These are phyloP conservation scores for Selene dorsalis DNA, from an alignment of 2,797 vertebrate genomes.

Conservation along the genomic window DNA sequence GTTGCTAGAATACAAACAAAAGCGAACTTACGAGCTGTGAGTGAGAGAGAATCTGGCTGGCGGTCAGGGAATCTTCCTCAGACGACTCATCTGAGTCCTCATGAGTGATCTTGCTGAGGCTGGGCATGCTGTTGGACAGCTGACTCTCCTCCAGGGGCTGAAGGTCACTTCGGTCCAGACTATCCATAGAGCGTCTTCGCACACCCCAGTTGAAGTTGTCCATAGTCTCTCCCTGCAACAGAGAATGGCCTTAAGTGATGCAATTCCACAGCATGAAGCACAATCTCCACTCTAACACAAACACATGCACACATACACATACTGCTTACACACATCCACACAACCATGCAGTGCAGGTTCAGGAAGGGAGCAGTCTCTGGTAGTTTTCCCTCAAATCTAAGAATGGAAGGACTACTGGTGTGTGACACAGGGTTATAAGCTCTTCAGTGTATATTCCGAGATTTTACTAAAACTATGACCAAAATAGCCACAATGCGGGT, in stretches of 20 bases:
- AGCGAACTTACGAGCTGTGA: slow-evolving; percentile 83
- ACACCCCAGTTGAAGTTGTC: slow-evolving; percentile 99
- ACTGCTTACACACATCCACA: slow-evolving; percentile 30
- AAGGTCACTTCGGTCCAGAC: slow-evolving; percentile 92
- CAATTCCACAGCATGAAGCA: background rate
- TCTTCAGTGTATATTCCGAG: background rate
- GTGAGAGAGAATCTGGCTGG: slow-evolving; percentile 92
- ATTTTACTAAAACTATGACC: background rate
- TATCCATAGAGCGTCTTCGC: slow-evolving; percentile 90
- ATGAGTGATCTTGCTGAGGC: slow-evolving; percentile 87
- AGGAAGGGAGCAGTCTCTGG: slow-evolving; percentile 22
- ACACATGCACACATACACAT: slow-evolving; percentile 39
- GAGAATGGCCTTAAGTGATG: slow-evolving; percentile 24
- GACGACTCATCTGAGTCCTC: slow-evolving; percentile 95
- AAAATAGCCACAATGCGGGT: slow-evolving; percentile 13
- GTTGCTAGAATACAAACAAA: background rate
- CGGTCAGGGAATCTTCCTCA: slow-evolving; percentile 91
- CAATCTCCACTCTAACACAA: slow-evolving; percentile 29
- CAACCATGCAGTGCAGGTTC: slow-evolving; percentile 62
- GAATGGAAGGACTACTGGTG: slow-evolving; percentile 12
- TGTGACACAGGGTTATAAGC: background rate
- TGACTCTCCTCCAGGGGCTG: slow-evolving; percentile 92
- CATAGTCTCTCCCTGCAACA: slow-evolving; percentile 93
- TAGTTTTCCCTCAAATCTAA: slow-evolving; percentile 16
- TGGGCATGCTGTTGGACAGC: slow-evolving; percentile 90